Evolutionary conservation across 2,797 vertebrate genomes (phyloP), one percentile per base, ranked within the genome.

Genomic region (Orestias chungarensis): DNA sequence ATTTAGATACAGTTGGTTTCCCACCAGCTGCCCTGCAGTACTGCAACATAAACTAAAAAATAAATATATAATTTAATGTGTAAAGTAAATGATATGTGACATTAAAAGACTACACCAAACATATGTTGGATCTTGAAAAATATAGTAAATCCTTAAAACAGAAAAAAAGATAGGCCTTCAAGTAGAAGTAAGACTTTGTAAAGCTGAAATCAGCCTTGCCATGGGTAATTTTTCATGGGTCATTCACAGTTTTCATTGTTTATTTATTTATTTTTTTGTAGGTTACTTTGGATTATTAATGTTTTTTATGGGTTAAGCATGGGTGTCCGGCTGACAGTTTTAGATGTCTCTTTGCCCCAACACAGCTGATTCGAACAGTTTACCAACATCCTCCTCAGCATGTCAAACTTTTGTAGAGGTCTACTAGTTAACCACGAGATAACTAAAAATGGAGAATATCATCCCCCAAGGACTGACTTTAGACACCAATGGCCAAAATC

Each of bases 1-100:
- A 91, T 78, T 78, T 67, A 80, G 88, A 89, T 92, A 87, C 87
- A 84, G 61, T 86, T 73, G 84, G 79, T 68, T 80, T 80, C 68
- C 62, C 70, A 73, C 80, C 77, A 66, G 66, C 55, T 80, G 68
- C 47, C 76, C 68, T 76, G 67, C 55, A 73, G 44, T 80, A 66
- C 68, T 44, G 52, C 38, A 82, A 40, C 77, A 50, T 35, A 71
- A 82, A 81, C 78, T 76, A 74, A 40, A 86, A 88, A 77, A n/a
- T n/a, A 85, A 76, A 82, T 46, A 85, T 40, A 68, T 44, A 40
- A 69, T 79, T 70, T 35, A 71, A 67, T 66, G 81, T 61, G 33
- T 62, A 88, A 82, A 86, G 67, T 80, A 81, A 81, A 70, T 55
- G 66, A 38, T 44, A 12, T 31, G 38, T 81, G 67, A 82, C 62